Conservation (phyloP, 2,888 invertebrate species). For the Heliconius erato region DNA sequence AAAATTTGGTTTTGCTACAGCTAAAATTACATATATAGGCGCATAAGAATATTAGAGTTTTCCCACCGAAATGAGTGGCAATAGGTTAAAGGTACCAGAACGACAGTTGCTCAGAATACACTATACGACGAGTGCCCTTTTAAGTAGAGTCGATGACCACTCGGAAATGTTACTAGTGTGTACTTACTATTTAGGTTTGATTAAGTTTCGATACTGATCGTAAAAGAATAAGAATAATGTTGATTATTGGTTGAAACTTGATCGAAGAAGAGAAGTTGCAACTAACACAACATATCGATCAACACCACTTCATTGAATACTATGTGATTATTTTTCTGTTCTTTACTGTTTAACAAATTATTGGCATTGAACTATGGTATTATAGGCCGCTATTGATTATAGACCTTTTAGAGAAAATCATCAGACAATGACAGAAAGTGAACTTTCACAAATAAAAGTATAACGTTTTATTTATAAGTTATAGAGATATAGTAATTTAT, state of each 20-base stretch:
- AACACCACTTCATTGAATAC: background rate
- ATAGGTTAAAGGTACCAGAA: conserved; percentile 45
- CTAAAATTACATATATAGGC: background rate
- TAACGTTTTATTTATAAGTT: background rate
- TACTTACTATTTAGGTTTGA: conserved; percentile 35
- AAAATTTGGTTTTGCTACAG: background rate
- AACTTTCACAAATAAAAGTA: background rate
- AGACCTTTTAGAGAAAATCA: conserved; percentile 45
- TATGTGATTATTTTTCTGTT: conserved; percentile 33
- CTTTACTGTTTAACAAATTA: conserved; percentile 59
- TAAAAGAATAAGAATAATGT: conserved; percentile 8
- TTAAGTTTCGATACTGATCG: conserved; percentile 17
- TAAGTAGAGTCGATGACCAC: conserved; percentile 36
- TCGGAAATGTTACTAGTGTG: conserved; percentile 39
- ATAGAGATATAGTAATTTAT: background rate
- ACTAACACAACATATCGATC: too few species aligned
- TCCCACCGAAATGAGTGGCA: conserved; percentile 42
- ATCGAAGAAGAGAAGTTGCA: too few species aligned
- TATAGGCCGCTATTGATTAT: conserved; percentile 66
- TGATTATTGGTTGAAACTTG: background rate
- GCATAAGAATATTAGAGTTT: conserved; percentile 29
- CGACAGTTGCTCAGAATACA: conserved; percentile 41
- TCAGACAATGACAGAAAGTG: background rate
- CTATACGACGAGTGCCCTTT: conserved; percentile 41
- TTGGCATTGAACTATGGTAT: conserved; percentile 81